Evolutionary conservation across 2,888 invertebrate species (phyloP).

Genomic region (Acanthosoma haemorrhoidale): DNA sequence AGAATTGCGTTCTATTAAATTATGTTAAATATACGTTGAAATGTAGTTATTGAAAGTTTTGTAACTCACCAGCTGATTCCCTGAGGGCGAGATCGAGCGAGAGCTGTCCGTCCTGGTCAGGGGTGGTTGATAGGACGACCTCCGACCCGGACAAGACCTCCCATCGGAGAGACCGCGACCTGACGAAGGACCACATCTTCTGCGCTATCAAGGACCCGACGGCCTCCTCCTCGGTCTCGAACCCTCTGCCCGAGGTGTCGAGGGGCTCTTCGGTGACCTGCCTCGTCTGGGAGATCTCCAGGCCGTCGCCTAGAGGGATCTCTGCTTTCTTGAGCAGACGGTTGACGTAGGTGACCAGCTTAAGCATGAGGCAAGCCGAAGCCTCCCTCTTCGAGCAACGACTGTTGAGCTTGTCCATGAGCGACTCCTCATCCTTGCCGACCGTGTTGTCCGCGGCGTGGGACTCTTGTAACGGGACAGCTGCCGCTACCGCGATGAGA

Average conservation of each 20-base stretch:
- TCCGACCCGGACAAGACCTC: slow-evolving; percentile 72
- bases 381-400: slow-evolving; percentile 74
- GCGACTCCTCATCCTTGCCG: slow-evolving; percentile 56
- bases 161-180: slow-evolving; percentile 71
- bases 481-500: slow-evolving; percentile 15
- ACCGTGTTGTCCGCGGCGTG: slow-evolving; percentile 35
- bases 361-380: slow-evolving; percentile 76
- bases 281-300: slow-evolving; percentile 64
- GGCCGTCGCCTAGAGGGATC: slow-evolving; percentile 68
- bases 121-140: slow-evolving; percentile 64
- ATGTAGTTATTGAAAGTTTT: too few species aligned
- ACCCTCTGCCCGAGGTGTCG: slow-evolving; percentile 11
- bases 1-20: too few species aligned
- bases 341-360: slow-evolving; percentile 76
- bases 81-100: slow-evolving; percentile 51
- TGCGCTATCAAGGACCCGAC: slow-evolving; percentile 61
- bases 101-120: slow-evolving; percentile 60
- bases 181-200: slow-evolving; percentile 70
- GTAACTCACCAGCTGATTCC: slow-evolving; percentile 40
- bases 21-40: too few species aligned
- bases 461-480: slow-evolving; percentile 32
- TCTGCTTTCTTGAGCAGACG: slow-evolving; percentile 71
- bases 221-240: slow-evolving; percentile 53
- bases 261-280: slow-evolving; percentile 50
- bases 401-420: slow-evolving; percentile 66